phyloP scores from a whole-genome alignment of 1,140 invertebrate species.

The Bombus soroeensis region DNA sequence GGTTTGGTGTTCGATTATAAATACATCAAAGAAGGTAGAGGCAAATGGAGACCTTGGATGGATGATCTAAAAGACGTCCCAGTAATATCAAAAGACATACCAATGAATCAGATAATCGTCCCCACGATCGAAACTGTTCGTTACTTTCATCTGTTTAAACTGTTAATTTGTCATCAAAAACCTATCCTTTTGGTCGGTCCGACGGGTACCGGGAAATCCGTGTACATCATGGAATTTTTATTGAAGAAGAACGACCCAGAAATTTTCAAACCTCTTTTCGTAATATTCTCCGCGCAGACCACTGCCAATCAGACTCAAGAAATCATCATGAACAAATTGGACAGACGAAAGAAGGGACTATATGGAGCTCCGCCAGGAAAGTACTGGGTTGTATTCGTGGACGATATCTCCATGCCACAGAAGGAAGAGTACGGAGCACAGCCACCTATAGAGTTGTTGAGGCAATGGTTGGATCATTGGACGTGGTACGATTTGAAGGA shows the following conservation, averaged over 20 bases:
- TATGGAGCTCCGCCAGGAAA: conserved; percentile 59
- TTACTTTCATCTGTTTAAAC: conserved; percentile 89
- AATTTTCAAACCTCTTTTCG: conserved; percentile 92
- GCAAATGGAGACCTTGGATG: conserved; percentile 94
- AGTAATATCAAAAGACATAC: conserved; percentile 93
- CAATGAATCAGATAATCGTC: conserved; percentile 97
- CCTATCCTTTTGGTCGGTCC: conserved; percentile 94
- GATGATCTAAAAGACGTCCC: conserved; percentile 91
- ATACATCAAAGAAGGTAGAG: conserved; percentile 94
- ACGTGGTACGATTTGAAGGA: conserved; percentile 97
- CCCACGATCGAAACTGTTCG: conserved; percentile 94
- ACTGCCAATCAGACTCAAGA: conserved; percentile 98
- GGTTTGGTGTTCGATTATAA: conserved; percentile 95
- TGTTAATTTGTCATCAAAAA: conserved; percentile 92
- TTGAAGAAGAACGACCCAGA: conserved; percentile 91
- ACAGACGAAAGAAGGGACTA: conserved; percentile 93
- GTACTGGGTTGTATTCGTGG: conserved; percentile 93
- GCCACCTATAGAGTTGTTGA: conserved; percentile 95
- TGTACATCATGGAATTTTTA: conserved; percentile 93
- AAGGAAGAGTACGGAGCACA: conserved; percentile 95
- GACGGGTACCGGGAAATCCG: conserved; percentile 96
- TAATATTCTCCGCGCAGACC: conserved; percentile 97
- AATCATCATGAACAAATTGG: conserved; percentile 97
- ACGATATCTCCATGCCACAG: conserved; percentile 96
- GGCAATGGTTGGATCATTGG: conserved; percentile 96